These are phyloP conservation scores for Varecia variegata DNA, from an alignment of 2,797 vertebrate species.

Conservation along the genomic window DNA sequence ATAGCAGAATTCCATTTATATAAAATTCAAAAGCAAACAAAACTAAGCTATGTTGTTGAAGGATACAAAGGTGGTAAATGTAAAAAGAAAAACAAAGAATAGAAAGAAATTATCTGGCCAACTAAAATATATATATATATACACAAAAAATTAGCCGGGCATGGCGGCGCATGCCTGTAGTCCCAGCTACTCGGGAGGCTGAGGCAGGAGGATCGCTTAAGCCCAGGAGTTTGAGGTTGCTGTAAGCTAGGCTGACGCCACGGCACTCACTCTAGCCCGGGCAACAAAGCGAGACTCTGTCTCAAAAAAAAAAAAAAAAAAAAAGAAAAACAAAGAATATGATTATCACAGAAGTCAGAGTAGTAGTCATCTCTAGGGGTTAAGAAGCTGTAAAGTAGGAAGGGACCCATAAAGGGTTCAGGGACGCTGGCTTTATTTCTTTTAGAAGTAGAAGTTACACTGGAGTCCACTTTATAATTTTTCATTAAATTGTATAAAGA, in stretches of 20 bases:
- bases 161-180: no score
- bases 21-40: constrained; percentile 28
- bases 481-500: background rate
- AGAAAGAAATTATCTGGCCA: no score
- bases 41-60: background rate
- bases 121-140: no score
- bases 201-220: no score
- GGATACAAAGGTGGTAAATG: background rate
- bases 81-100: constrained; percentile 15
- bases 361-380: background rate
- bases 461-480: background rate
- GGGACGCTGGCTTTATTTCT: background rate
- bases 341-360: constrained; percentile 1
- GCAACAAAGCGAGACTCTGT: no score
- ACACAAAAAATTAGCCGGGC: no score
- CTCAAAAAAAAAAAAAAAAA: constrained; percentile 41
- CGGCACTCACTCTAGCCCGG: no score
- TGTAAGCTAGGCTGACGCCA: no score
- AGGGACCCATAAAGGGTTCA: background rate
- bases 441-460: background rate
- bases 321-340: background rate
- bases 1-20: constrained; percentile 3
- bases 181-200: no score
- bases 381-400: background rate
- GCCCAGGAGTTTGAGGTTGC: no score